A percentile compares a stretch with the other conserved stretches of the same genome.
phyloP scores from a whole-genome alignment of 1,140 invertebrate species.

The Penaeus japonicus region DNA sequence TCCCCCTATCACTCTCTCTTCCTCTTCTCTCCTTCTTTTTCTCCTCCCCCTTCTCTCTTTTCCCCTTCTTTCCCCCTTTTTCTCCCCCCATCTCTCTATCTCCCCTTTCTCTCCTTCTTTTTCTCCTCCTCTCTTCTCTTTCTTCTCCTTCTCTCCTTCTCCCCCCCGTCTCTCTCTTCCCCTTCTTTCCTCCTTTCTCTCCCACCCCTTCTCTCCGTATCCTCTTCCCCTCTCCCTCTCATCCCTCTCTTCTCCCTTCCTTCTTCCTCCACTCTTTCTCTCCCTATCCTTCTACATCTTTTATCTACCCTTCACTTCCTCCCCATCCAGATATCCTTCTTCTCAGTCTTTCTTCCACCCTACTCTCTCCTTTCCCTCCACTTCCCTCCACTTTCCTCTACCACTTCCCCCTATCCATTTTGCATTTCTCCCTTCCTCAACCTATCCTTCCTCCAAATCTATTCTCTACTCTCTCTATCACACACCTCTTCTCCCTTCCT shows the following conservation, averaged over 20 bases:
- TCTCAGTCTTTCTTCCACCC: no score
- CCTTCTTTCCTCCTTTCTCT: neutral
- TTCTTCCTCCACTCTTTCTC: neutral
- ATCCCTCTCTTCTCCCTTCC: no score
- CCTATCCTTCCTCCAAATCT: neutral
- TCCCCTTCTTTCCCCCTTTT: neutral
- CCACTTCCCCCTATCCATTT: no score
- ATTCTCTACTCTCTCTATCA: neutral
- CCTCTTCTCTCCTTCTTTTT: no score
- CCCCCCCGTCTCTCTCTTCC: neutral
- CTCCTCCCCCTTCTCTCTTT: neutral
- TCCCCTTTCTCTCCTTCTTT: neutral
- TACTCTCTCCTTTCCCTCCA: neutral
- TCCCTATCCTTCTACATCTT: neutral
- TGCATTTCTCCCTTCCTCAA: neutral
- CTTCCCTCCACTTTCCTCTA: no score
- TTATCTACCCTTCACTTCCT: neutral
- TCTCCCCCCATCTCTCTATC: no score
- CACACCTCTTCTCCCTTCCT: neutral
- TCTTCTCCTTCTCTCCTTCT: neutral
- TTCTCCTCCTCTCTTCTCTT: neutral
- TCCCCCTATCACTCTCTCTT: neutral
- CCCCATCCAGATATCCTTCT: neutral
- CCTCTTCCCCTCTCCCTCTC: neutral
- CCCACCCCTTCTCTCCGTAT: neutral